A percentile compares a stretch with the other conserved stretches of the same genome.
These are phyloP conservation scores for Drosophila hamatofila DNA, from an alignment of 2,888 invertebrate genomes.

Conservation along the genomic window DNA sequence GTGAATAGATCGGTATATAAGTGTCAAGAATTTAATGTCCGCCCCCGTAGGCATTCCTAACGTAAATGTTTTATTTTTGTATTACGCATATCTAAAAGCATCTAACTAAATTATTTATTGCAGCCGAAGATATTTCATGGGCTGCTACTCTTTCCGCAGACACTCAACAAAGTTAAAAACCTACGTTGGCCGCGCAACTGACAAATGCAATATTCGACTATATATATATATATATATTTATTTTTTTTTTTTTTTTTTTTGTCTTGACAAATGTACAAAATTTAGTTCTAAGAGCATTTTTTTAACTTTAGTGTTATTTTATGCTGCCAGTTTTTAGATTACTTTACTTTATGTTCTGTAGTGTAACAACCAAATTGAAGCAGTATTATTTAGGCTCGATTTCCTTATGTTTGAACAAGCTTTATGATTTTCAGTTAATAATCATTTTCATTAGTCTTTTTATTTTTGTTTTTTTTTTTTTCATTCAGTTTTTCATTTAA, in stretches of 20 bases:
- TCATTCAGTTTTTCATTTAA: conserved; percentile 5
- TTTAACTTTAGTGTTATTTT: conserved; percentile 14
- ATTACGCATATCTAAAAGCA: conserved; percentile 7
- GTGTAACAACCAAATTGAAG: conserved; percentile 23
- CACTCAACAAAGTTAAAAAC: conserved; percentile 61
- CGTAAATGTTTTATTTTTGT: conserved; percentile 5
- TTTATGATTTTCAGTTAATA: conserved; percentile 1
- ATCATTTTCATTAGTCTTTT: not conserved
- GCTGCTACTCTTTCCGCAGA: conserved; percentile 39
- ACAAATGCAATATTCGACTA: conserved; percentile 21
- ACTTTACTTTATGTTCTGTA: conserved; percentile 7
- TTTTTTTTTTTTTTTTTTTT: conserved; percentile 17
- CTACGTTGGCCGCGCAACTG: conserved; percentile 28
- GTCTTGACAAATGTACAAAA: conserved; percentile 40
- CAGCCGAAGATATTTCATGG: conserved; percentile 27
- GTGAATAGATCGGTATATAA: not conserved
- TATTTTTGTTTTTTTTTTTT: conserved; percentile 13
- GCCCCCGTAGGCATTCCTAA: conserved; percentile 24
- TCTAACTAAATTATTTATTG: conserved; percentile 32
- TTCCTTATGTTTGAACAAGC: conserved; percentile 43
- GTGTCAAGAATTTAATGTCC: conserved; percentile 12
- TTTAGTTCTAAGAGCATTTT: conserved; percentile 21
- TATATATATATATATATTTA: not conserved
- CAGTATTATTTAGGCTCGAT: conserved; percentile 76
- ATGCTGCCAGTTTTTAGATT: conserved; percentile 13